These are phyloP conservation scores for Mantis religiosa DNA, from an alignment of 2,888 invertebrate species.

Conservation along the genomic window DNA sequence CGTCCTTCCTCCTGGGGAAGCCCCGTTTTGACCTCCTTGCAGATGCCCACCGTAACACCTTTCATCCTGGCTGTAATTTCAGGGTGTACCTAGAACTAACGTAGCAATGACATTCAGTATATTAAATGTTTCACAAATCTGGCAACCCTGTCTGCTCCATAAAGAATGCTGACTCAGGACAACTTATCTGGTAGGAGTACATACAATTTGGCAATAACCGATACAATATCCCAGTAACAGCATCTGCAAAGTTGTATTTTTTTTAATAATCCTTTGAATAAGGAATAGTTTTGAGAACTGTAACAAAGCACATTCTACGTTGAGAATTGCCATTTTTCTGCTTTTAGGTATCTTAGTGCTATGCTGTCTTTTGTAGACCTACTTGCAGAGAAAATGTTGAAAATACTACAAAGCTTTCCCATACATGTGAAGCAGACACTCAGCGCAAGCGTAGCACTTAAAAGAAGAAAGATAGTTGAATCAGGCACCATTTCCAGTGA, in stretches of 20 bases:
- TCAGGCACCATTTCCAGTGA: not conserved
- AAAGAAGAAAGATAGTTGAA: no score
- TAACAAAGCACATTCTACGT: not conserved
- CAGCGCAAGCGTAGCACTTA: not conserved
- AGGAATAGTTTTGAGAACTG: not conserved
- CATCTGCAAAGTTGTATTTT: not conserved
- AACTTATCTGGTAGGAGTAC: not conserved
- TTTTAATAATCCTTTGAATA: not conserved
- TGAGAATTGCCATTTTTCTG: not conserved
- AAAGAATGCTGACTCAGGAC: not conserved
- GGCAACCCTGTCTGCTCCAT: not conserved
- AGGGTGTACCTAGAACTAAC: no score
- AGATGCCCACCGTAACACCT: no score
- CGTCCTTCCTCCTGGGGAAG: no score
- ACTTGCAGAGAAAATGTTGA: not conserved
- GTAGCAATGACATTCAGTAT: no score
- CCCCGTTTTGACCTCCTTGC: no score
- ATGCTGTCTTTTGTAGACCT: not conserved
- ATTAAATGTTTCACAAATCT: not conserved
- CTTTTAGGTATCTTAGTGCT: not conserved
- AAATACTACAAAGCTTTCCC: not conserved
- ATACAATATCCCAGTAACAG: not conserved
- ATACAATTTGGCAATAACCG: not conserved
- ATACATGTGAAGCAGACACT: not conserved
- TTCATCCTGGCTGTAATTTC: no score